Evolutionary conservation across 2,888 invertebrate species (phyloP), one percentile per base, ranked within the genome.

Genomic region (Eilema depressum): DNA sequence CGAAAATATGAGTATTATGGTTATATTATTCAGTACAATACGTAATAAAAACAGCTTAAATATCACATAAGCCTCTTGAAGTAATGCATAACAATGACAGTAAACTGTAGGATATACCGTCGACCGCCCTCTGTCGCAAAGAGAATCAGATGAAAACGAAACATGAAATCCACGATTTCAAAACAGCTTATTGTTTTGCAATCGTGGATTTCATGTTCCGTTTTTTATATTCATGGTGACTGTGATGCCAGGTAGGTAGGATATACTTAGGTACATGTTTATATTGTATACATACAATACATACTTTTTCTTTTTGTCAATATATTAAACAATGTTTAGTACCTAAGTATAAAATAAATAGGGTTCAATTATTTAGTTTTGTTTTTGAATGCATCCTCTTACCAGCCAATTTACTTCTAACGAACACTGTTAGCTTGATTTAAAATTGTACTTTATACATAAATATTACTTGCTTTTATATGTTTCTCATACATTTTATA

Each of bases 41-140:
- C 61, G 63, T 70, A 73, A 79, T 77, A 70, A 79, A 74, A 68
- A 63, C n/a, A 73, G 75, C 73, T 80, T 77, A 64, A 75, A 73
- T 61, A 74, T 74, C 67, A 71, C 70, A 70, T 74, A 75, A 77
- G 77, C 77, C 67, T 73, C 75, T 73, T 53, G 63, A 66, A 79
- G 69, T 73, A 79, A 79, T 80, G 72, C 82, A 81, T 75, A 75
- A 73, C 56, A 70, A 63, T 11, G 69, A 23, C 60, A 75, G 61
- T 71, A 71, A 66, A 80, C 67, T 70, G 64, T 41, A 25, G 64
- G 65, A 70, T 79, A 70, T 69, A n/a, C n/a, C 47, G 65, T 17
- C 26, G 57, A 47, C 61, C 56, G 66, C 65, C 69, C 66, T 75
- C 56, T 63, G 63, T 57, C 56, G 59, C 60, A 68, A 70, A 67